These are phyloP conservation scores for Prietella phreatophila DNA, from an alignment of 2,113 vertebrate species.

Conservation along the genomic window DNA sequence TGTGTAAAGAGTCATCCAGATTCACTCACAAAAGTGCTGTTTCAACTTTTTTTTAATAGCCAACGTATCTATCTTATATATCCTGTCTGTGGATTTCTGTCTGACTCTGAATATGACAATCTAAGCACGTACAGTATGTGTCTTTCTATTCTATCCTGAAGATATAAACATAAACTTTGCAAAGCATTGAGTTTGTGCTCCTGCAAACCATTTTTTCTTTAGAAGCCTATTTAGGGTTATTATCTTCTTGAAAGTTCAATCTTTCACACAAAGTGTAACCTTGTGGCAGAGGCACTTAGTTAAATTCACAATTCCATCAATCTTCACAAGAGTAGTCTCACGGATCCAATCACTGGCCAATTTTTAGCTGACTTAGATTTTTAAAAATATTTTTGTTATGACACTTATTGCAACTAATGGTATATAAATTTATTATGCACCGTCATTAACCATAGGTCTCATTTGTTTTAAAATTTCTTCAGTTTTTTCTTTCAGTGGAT, in stretches of 20 bases:
- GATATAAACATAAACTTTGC: not conserved
- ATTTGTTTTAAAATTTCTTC: not conserved
- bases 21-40: constrained; percentile 8
- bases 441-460: not conserved
- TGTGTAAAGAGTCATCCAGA: constrained; percentile 11
- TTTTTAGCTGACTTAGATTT: not conserved
- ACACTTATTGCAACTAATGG: constrained; percentile 3
- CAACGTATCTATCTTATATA: constrained; percentile 2
- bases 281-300: not conserved
- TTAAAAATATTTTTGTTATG: not conserved
- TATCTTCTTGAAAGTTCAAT: not conserved
- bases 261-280: not conserved
- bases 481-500: not conserved
- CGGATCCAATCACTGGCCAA: not conserved
- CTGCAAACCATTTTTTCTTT: not conserved
- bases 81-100: constrained; percentile 4
- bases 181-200: not conserved
- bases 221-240: not conserved
- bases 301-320: not conserved
- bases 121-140: not conserved
- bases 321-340: not conserved
- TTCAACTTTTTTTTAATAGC: not conserved
- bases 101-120: not conserved
- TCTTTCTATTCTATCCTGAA: not conserved
- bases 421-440: not conserved